Conservation (phyloP, 2,113 vertebrate genomes). For the Cathartes aura region DNA sequence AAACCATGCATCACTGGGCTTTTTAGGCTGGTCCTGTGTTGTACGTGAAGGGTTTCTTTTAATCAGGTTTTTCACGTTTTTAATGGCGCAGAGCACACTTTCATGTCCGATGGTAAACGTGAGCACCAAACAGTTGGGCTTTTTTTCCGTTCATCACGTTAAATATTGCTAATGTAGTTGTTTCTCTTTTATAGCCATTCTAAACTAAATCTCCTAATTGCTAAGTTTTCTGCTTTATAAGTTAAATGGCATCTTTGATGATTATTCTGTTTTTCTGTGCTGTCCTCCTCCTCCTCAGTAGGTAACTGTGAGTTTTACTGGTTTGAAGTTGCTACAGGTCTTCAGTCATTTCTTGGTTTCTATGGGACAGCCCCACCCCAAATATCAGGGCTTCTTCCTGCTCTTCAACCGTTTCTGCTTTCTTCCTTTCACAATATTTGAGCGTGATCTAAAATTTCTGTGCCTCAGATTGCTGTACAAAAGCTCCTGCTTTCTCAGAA, state of each 20-base stretch:
- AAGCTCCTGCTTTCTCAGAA: neutral
- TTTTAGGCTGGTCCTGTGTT: neutral
- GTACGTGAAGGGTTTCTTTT: neutral
- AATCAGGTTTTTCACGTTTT: neutral
- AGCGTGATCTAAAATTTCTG: neutral
- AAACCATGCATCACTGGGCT: neutral
- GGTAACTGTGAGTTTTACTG: neutral
- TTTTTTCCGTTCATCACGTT: neutral
- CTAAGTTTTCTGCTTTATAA: neutral
- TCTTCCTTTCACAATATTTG: neutral
- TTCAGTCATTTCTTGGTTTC: neutral
- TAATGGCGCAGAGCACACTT: neutral
- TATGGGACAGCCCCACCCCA: neutral
- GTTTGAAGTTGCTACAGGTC: neutral
- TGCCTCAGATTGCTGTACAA: neutral
- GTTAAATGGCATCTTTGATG: neutral
- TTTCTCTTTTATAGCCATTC: neutral
- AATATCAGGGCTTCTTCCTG: neutral
- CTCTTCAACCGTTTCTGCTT: neutral
- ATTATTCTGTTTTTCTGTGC: neutral
- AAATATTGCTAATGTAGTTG: neutral
- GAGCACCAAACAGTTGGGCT: neutral
- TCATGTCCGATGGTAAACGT: neutral
- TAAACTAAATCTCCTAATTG: neutral
- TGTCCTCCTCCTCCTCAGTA: neutral